Evolutionary conservation across 2,888 invertebrate species (phyloP), one percentile per base, ranked within the genome.

Genomic region (Diarsia mendica): DNA sequence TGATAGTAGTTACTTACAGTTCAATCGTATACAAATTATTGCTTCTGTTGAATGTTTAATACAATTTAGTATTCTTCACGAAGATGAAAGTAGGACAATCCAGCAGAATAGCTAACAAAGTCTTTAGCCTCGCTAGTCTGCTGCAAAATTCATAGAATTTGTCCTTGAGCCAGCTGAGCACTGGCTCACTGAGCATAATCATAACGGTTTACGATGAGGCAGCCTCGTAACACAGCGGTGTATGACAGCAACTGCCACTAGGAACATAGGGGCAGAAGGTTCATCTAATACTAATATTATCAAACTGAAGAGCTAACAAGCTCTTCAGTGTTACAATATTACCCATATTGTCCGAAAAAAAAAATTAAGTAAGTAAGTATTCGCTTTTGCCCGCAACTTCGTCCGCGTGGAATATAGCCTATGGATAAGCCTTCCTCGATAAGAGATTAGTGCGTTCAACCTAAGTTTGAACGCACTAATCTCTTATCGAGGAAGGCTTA

Each of bases 181-280:
- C 44, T 33, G 23, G 20, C 58, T 75, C 78, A 51, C 65, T 55
- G 63, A 53, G 49, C 72, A 46, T 60, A 39, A 75, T 69, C 77
- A 69, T 72, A 69, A 70, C 69, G 28, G 69, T 80, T 84, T 80
- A 80, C 64, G 82, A 80, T 15, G 69, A 60, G 53, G 33, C 63
- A 18, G 49, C 20, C 33, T 72, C 72, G 51, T 72, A 66, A 84
- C 51, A 63, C 48, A 72, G 49, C 46, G 58, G 18, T 58, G n/a
- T 60, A 48, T 11, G 49, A 23, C 70, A 58, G 58, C 11, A 60
- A 49, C 3, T 28, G 39, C 33, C 10, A 48, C 51, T 23, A 53
- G 39, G 23, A 28, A 46, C 6, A 6, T 13, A 9, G 3, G 18
- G 13, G 10, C 67, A 82, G 72, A 77, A 82, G 78, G 44, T 64